These are phyloP conservation scores for Rhinoraja longicauda DNA, from an alignment of 2,797 vertebrate species.

Conservation along the genomic window DNA sequence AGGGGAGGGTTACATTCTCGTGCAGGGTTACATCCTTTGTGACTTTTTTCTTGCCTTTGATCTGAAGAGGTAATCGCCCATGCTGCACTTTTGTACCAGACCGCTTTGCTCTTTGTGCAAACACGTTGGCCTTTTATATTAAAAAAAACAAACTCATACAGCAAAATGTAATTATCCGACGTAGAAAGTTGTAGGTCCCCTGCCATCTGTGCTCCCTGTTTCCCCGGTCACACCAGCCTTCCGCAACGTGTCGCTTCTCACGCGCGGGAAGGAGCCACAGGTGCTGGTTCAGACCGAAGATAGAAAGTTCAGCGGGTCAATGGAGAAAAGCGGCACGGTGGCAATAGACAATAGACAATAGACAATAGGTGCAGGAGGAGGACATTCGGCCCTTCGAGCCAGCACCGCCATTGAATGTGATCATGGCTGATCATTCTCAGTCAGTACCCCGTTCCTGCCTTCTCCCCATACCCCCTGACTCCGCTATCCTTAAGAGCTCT, in stretches of 20 bases:
- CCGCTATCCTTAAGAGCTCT: too few relatives aligned
- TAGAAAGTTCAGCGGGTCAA: too few relatives aligned
- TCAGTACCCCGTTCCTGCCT: too few relatives aligned
- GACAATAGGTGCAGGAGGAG: too few relatives aligned
- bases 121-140: not conserved
- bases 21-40: not conserved
- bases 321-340: too few relatives aligned
- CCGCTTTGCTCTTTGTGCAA: not conserved
- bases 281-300: too few relatives aligned
- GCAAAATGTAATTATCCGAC: not conserved
- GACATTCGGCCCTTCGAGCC: too few relatives aligned
- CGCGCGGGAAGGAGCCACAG: too few relatives aligned
- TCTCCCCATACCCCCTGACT: too few relatives aligned
- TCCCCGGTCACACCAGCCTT: not conserved
- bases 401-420: too few relatives aligned
- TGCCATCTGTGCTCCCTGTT: not conserved
- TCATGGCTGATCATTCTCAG: too few relatives aligned
- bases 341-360: too few relatives aligned
- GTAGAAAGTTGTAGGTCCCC: not conserved
- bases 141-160: not conserved
- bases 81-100: not conserved
- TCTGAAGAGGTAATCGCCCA: slow-evolving; percentile 15
- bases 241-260: not conserved
- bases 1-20: not conserved
- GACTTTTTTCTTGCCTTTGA: not conserved